Conservation (phyloP, 2,888 invertebrate genomes). For the Xestobium rufovillosum region DNA sequence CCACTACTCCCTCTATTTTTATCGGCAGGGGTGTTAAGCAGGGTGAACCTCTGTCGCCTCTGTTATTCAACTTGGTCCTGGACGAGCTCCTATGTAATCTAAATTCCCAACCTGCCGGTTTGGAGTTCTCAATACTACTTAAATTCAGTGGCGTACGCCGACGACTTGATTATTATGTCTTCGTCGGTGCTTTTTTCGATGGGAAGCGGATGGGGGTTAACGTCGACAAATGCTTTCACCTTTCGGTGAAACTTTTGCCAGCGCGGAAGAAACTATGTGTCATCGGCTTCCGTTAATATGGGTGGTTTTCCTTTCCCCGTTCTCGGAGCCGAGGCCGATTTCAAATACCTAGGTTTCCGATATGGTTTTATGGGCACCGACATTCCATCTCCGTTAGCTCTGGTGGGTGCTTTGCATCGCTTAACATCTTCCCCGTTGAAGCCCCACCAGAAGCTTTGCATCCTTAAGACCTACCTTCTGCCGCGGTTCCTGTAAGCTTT, state of each 20-base stretch:
- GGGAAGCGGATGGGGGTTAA: background rate
- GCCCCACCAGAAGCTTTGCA: slow-evolving; percentile 9
- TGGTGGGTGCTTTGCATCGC: slow-evolving; percentile 2
- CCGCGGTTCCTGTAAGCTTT: background rate
- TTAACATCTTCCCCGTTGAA: slow-evolving; percentile 6
- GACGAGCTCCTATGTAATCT: too few relatives aligned
- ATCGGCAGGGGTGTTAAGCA: too few relatives aligned
- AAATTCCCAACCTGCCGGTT: too few relatives aligned
- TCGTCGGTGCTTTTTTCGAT: background rate
- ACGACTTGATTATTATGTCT: too few relatives aligned
- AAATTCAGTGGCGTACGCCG: too few relatives aligned
- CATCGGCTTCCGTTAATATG: too few relatives aligned
- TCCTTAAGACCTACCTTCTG: slow-evolving; percentile 6
- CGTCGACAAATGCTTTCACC: background rate
- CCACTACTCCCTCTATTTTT: too few relatives aligned
- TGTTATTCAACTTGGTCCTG: too few relatives aligned
- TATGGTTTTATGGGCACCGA: slow-evolving; percentile 9
- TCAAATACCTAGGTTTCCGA: slow-evolving; percentile 10
- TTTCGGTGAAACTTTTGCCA: background rate
- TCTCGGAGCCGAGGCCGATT: slow-evolving; percentile 7
- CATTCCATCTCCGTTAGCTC: background rate
- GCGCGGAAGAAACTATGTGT: too few relatives aligned
- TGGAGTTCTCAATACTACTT: too few relatives aligned
- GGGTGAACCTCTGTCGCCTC: too few relatives aligned
- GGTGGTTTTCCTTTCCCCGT: slow-evolving; percentile 2